Base-by-base conservation (phyloP, 2,888 invertebrate species). In the Heliconius sara region DNA sequence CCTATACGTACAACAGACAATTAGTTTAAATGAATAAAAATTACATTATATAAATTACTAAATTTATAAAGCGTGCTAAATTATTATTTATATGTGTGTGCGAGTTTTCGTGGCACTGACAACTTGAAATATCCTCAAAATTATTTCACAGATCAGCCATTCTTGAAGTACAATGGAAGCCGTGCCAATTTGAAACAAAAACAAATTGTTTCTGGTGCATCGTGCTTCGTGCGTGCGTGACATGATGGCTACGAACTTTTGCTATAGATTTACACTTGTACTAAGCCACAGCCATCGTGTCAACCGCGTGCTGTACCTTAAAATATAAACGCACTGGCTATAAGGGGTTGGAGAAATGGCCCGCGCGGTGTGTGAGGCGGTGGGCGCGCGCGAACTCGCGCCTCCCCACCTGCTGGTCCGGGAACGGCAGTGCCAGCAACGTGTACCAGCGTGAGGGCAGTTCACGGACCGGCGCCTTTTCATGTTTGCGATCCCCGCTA, bases 321-420 rank as follows among this genome's bases (percentile, higher is more conserved):
- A 91, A 91, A 91, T 88, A 90, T 88, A 89, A 92, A 93, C 92
- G 92, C 92, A 92, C 84, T 86, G 90, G 93, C 96, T 96, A 97
- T 93, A 96, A 95, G 80, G 97, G 97, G 94, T 98, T 98, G 95
- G 98, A 98, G 96, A 98, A 98, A 95, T 98, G 98, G 89, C 98
- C 98, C 87, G 98, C 98, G 89, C 97, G 97, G 84, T 96, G 96
- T 83, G 95, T 93, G 89, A 96, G 96, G 82, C 97, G 96, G 91
- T 96, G 97, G 88, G 96, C 96, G 88, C 98, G 96, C 85, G 96
- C 97, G 88, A 97, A 97, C 95, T 98, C 98, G 84, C 98, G 96
- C 89, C 98, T 96, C 86, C 98, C 98, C 88, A 98, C 97, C 92
- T 98, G 98, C 96, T 98, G 98, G 96, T 98, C 98, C 89, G 98